These are phyloP conservation scores for Meghimatium bilineatum DNA, from an alignment of 2,888 invertebrate genomes.

Conservation along the genomic window DNA sequence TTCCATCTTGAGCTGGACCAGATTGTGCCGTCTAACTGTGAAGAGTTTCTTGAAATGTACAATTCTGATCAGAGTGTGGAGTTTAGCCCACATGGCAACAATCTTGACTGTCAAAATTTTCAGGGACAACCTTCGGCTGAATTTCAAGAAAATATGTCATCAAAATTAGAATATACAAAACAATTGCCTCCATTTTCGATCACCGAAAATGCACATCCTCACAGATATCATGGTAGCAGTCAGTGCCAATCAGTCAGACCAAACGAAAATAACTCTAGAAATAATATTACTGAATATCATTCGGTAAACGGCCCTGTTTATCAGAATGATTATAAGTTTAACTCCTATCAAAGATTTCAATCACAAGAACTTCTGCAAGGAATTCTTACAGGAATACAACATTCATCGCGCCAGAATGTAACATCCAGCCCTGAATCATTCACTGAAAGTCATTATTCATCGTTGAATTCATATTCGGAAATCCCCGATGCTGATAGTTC, in stretches of 20 bases:
- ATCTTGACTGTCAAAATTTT: neutral
- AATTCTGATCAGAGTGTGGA: conserved; percentile 8
- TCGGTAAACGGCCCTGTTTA: neutral
- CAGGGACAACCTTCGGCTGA: too few species aligned
- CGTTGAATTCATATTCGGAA: neutral
- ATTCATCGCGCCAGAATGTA: neutral
- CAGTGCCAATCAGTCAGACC: neutral
- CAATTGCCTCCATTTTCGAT: neutral
- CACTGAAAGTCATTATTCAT: neutral
- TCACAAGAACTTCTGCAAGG: neutral
- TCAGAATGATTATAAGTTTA: neutral
- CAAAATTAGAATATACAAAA: neutral
- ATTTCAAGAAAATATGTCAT: neutral
- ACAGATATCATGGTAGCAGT: too few species aligned
- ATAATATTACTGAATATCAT: too few species aligned
- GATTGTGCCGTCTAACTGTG: conserved; percentile 47
- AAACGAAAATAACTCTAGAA: neutral
- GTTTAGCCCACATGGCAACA: neutral
- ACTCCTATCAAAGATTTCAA: neutral
- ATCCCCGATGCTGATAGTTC: neutral
- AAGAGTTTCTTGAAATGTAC: conserved; percentile 27
- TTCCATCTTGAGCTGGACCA: conserved; percentile 51
- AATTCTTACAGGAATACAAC: neutral
- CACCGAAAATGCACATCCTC: neutral
- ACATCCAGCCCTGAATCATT: neutral